Evolutionary conservation across 2,113 vertebrate species (phyloP).

Genomic region (Tetrao urogallus): DNA sequence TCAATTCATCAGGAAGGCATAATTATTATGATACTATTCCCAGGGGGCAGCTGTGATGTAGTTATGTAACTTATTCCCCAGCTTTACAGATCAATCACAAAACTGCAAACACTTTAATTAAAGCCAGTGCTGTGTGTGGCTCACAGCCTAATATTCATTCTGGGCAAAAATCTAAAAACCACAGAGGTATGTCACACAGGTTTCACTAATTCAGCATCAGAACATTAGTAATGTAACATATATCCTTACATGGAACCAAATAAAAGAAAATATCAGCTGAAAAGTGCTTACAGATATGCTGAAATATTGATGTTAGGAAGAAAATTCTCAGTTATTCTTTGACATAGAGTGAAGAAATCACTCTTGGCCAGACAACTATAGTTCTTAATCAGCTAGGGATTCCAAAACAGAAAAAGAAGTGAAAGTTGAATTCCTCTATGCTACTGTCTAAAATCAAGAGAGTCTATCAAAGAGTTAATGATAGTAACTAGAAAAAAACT

Average conservation of each 20-base stretch:
- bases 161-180: neutral
- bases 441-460: neutral
- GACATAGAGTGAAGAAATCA: neutral
- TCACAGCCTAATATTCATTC: neutral
- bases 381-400: neutral
- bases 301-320: neutral
- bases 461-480: neutral
- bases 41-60: neutral
- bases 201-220: neutral
- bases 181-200: neutral
- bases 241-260: neutral
- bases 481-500: neutral
- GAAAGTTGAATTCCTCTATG: neutral
- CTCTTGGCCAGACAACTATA: accelerated
- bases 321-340: neutral
- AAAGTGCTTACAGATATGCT: neutral
- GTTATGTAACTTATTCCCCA: neutral
- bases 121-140: neutral
- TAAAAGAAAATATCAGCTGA: neutral
- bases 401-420: neutral
- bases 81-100: neutral
- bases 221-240: neutral
- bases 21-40: neutral
- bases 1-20: neutral
- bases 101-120: neutral